These are phyloP conservation scores for Strix aluco DNA, from an alignment of 2,113 vertebrate genomes.

Conservation along the genomic window DNA sequence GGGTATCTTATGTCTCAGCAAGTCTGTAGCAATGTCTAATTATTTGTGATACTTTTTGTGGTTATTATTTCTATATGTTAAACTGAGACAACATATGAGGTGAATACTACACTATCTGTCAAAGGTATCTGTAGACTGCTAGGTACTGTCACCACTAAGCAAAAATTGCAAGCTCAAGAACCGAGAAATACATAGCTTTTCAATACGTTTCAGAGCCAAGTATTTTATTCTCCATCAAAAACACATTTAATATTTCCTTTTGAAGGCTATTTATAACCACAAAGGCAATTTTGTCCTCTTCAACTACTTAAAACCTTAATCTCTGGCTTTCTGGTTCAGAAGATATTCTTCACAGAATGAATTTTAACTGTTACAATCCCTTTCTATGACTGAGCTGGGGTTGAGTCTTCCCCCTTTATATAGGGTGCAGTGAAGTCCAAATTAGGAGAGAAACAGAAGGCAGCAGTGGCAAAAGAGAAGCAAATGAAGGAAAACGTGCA, in stretches of 20 bases:
- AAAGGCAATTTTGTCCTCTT: slow-evolving; percentile 34
- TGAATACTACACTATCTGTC: not conserved
- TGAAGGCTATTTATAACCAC: not conserved
- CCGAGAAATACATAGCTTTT: not conserved
- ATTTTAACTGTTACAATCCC: not conserved
- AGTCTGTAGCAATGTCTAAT: not conserved
- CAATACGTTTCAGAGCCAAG: not conserved
- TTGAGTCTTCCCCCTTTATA: not conserved
- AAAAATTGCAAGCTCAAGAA: not conserved
- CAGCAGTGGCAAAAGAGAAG: not conserved
- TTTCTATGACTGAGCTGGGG: not conserved
- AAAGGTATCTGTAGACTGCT: not conserved
- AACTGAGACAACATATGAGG: not conserved
- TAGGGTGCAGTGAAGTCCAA: not conserved
- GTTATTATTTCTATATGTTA: not conserved
- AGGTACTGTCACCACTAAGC: not conserved
- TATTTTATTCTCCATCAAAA: slow-evolving; percentile 6
- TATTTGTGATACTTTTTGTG: not conserved
- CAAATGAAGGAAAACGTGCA: not conserved
- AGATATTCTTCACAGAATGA: not conserved
- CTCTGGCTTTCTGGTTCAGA: not conserved
- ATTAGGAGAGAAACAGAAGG: not conserved
- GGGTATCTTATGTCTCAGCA: not conserved
- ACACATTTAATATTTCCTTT: not conserved
- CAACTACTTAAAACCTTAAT: slow-evolving; percentile 4